phyloP scores from a whole-genome alignment of 1,140 invertebrate species.

The Hydropsyche tenuis region DNA sequence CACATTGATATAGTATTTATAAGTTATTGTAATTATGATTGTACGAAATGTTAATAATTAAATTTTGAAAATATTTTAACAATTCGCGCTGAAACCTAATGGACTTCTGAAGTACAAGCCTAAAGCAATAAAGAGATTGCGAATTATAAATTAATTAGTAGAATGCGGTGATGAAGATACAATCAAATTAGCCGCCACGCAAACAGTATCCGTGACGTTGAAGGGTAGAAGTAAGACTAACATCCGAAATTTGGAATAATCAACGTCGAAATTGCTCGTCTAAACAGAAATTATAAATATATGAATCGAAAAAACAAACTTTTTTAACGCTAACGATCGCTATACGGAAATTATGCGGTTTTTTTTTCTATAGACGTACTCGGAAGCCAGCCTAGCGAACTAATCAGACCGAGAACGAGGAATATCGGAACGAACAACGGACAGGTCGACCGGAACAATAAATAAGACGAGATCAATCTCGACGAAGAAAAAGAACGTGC shows the following conservation, averaged over 20 bases:
- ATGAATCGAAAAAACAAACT: too few species aligned
- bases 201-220: too few species aligned
- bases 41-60: too few species aligned
- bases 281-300: too few species aligned
- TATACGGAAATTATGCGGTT: background rate
- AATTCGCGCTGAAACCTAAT: too few species aligned
- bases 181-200: background rate
- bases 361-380: background rate
- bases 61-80: too few species aligned
- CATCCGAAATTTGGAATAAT: too few species aligned
- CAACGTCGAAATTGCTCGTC: too few species aligned
- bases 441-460: conserved; percentile 30
- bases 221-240: too few species aligned
- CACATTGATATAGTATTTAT: background rate
- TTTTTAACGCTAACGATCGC: too few species aligned
- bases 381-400: background rate
- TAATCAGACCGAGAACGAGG: conserved; percentile 33
- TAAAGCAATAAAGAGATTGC: background rate
- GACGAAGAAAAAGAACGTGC: conserved; percentile 7
- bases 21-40: too few species aligned
- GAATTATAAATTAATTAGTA: background rate
- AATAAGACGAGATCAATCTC: conserved; percentile 23
- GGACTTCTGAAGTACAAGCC: too few species aligned
- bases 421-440: conserved; percentile 10
- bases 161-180: background rate